A percentile compares a stretch with the other conserved stretches of the same genome.
Evolutionary conservation across 2,797 vertebrate species (phyloP).

Genomic region (Jordanella pulchra): DNA sequence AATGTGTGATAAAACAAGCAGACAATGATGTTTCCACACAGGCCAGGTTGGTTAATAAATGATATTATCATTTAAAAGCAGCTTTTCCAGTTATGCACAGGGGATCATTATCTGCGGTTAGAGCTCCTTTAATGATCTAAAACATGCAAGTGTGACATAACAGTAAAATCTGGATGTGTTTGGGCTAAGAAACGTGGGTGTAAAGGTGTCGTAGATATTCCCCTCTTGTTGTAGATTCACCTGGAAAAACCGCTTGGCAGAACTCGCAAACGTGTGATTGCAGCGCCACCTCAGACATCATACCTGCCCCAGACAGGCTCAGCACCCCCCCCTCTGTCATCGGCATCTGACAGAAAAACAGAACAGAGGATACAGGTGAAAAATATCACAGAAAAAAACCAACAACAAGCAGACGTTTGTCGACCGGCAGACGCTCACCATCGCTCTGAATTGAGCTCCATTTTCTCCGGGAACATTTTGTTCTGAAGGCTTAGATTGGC

Average conservation of each 20-base stretch:
- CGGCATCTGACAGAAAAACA: constrained; percentile 65
- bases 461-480: constrained; percentile 24
- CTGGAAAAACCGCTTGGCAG: constrained; percentile 81
- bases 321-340: constrained; percentile 51
- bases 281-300: constrained; percentile 72
- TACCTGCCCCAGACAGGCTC: not conserved
- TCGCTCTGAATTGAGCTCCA: not conserved
- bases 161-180: not conserved
- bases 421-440: constrained; percentile 31
- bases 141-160: not conserved
- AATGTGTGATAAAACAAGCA: too few relatives aligned
- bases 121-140: not conserved
- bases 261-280: constrained; percentile 82
- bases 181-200: constrained; percentile 73
- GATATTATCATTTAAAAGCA: not conserved
- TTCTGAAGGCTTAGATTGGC: constrained; percentile 16
- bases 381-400: not conserved
- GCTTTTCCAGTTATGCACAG: not conserved
- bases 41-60: not conserved
- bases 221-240: constrained; percentile 67
- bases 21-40: too few relatives aligned
- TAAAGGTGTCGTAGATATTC: constrained; percentile 78
- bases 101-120: not conserved
- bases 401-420: not conserved
- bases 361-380: not conserved